Percentiles rank a stretch among this genome's conserved stretches.
Conservation (phyloP, 1,140 invertebrate genomes). For the Chrysoperla carnea region DNA sequence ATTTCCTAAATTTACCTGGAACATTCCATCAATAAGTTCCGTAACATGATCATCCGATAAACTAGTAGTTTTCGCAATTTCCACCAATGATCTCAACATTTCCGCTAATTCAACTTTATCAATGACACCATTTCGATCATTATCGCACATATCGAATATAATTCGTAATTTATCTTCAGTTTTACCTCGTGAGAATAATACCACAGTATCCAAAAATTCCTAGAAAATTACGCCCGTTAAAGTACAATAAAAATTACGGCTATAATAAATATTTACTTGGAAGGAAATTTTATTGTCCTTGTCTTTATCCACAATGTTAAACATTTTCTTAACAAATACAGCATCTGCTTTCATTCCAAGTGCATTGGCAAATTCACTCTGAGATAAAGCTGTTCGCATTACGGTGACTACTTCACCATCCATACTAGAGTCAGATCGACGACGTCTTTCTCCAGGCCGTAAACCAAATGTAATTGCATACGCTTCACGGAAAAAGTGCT, state of each 20-base stretch:
- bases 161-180: conserved; percentile 93
- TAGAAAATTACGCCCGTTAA: conserved; percentile 13
- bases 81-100: conserved; percentile 84
- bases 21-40: conserved; percentile 88
- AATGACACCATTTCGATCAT: conserved; percentile 87
- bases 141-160: conserved; percentile 98
- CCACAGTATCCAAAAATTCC: conserved; percentile 93
- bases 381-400: conserved; percentile 84
- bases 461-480: conserved; percentile 88
- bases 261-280: conserved; percentile 34
- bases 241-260: background rate
- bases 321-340: conserved; percentile 98
- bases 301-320: conserved; percentile 95
- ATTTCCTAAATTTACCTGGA: conserved; percentile 47
- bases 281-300: conserved; percentile 92
- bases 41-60: conserved; percentile 79
- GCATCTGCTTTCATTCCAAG: conserved; percentile 92
- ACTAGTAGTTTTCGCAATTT: conserved; percentile 84
- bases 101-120: conserved; percentile 88
- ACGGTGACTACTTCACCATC: conserved; percentile 76
- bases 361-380: conserved; percentile 92
- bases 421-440: conserved; percentile 50
- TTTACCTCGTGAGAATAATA: conserved; percentile 76
- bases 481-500: conserved; percentile 97
- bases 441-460: conserved; percentile 50